These are phyloP conservation scores for Drosophila yakuba DNA, from an alignment of 1,140 invertebrate species.

Conservation along the genomic window DNA sequence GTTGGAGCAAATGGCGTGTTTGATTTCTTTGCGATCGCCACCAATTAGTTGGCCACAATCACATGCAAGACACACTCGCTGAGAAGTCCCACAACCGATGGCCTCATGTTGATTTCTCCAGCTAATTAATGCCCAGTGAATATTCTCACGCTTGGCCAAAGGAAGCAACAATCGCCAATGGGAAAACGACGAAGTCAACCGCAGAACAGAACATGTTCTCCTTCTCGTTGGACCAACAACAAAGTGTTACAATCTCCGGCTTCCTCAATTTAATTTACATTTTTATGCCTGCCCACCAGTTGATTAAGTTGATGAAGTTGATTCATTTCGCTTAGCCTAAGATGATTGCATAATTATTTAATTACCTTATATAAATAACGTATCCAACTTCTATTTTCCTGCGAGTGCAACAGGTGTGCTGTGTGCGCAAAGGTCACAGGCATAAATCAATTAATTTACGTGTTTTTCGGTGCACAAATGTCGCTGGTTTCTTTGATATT, in stretches of 20 bases:
- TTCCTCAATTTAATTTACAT: slow-evolving; percentile 78
- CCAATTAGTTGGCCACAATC: slow-evolving; percentile 68
- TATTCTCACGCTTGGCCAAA: slow-evolving; percentile 74
- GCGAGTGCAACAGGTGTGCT: slow-evolving; percentile 30
- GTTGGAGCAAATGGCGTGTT: slow-evolving; percentile 62
- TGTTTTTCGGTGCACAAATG: slow-evolving; percentile 9
- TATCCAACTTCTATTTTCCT: slow-evolving; percentile 2
- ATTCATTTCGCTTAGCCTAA: slow-evolving; percentile 16
- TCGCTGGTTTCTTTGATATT: slow-evolving; percentile 3
- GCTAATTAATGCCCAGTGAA: slow-evolving; percentile 79
- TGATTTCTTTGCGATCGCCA: slow-evolving; percentile 49
- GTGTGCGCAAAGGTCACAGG: slow-evolving; percentile 34
- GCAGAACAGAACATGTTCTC: slow-evolving; percentile 62
- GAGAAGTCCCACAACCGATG: slow-evolving; percentile 50
- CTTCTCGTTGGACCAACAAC: slow-evolving; percentile 25
- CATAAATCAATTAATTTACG: slow-evolving; percentile 20
- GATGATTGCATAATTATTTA: slow-evolving; percentile 59
- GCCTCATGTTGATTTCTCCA: slow-evolving; percentile 58
- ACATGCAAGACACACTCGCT: slow-evolving; percentile 27
- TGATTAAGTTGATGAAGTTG: slow-evolving; percentile 76
- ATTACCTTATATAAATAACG: slow-evolving; percentile 26
- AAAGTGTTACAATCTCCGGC: slow-evolving; percentile 63
- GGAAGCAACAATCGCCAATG: not conserved
- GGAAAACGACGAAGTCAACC: not conserved
- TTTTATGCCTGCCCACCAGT: slow-evolving; percentile 47